Evolutionary conservation across 2,113 vertebrate genomes (phyloP).

Genomic region (Enhydra lutris): DNA sequence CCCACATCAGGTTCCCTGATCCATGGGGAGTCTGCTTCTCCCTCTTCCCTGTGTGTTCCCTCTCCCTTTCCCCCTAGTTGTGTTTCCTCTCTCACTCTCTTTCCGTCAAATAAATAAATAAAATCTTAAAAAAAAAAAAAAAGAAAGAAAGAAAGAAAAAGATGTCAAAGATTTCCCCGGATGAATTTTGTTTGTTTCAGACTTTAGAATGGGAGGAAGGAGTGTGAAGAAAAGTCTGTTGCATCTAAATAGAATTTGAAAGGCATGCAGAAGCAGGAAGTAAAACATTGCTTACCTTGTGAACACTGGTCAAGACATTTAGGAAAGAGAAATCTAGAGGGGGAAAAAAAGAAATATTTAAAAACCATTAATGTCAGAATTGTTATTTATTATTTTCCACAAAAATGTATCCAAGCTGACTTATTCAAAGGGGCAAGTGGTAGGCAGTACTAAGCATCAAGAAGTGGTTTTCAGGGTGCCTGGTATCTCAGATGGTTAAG

Average conservation of each 20-base stretch:
- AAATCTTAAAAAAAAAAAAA: too few relatives aligned
- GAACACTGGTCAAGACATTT: conserved; percentile 97
- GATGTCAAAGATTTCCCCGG: neutral
- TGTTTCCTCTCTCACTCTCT: too few relatives aligned
- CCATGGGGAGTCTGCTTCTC: too few relatives aligned
- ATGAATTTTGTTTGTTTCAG: neutral
- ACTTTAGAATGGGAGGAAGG: conserved; percentile 8
- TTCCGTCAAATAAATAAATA: too few relatives aligned
- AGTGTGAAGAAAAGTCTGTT: neutral
- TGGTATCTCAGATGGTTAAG: too few relatives aligned
- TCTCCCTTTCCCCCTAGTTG: too few relatives aligned
- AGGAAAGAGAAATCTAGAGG: conserved; percentile 91
- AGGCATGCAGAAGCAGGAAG: neutral
- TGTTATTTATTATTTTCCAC: conserved; percentile 23
- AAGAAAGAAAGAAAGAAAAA: conserved; percentile 2
- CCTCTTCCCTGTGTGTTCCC: too few relatives aligned
- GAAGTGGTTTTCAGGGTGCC: neutral
- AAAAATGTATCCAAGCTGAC: neutral
- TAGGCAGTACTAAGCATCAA: neutral
- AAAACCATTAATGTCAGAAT: conserved; percentile 32
- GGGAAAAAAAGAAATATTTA: conserved; percentile 32
- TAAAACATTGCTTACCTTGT: conserved; percentile 85
- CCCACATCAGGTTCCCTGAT: too few relatives aligned
- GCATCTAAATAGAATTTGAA: neutral
- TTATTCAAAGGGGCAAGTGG: neutral